Evolutionary conservation across 2,113 vertebrate genomes (phyloP).

Genomic region (Takifugu bimaculatus): DNA sequence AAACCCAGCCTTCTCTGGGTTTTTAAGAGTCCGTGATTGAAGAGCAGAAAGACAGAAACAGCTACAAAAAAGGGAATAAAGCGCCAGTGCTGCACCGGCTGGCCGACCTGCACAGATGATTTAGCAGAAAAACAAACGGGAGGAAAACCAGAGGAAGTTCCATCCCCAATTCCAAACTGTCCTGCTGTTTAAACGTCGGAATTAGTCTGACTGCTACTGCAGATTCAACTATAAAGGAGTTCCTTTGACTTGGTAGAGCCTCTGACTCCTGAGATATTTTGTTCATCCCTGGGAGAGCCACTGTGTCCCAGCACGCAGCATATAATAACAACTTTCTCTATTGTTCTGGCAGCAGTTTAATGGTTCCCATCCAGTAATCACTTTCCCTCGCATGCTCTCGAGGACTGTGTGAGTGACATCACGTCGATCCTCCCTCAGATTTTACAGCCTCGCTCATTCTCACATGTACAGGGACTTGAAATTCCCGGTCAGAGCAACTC

Average conservation of each 20-base stretch:
- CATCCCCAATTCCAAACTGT: too few relatives aligned
- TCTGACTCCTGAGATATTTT: too few relatives aligned
- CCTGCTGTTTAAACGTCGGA: not conserved
- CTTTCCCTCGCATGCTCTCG: constrained; percentile 14
- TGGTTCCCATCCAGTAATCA: constrained; percentile 10
- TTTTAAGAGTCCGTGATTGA: constrained; percentile 51
- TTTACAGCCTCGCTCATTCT: constrained; percentile 14
- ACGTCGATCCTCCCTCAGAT: constrained; percentile 21
- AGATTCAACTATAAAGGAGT: not conserved
- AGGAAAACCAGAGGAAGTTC: too few relatives aligned
- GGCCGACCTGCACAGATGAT: constrained; percentile 30
- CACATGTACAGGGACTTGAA: constrained; percentile 34
- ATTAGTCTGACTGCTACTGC: not conserved
- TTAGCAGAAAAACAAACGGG: constrained; percentile 35
- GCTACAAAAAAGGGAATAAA: constrained; percentile 38
- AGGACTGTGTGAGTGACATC: constrained; percentile 18
- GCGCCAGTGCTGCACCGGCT: constrained; percentile 29
- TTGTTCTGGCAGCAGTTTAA: not conserved
- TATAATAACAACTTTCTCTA: not conserved
- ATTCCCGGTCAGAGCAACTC: constrained; percentile 20
- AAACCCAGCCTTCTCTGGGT: constrained; percentile 19
- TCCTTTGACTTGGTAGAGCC: too few relatives aligned
- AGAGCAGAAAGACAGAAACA: constrained; percentile 39
- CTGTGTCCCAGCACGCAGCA: not conserved
- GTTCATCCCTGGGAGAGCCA: not conserved